phyloP scores from a whole-genome alignment of 37 sponge, comb jelly and placozoan genomes.

The Beroe ovata region DNA sequence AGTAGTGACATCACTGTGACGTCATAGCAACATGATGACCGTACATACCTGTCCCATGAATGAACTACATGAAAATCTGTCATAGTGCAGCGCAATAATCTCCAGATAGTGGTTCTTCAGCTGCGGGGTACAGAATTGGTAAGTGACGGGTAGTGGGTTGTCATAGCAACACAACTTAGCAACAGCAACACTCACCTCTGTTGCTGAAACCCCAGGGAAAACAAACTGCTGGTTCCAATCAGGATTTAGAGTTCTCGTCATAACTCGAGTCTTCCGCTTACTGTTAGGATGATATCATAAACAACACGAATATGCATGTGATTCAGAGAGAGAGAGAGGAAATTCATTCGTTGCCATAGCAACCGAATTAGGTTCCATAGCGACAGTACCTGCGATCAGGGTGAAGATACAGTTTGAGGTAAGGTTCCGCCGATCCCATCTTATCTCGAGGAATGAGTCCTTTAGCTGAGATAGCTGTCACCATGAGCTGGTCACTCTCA shows the following conservation, averaged over 20 bases:
- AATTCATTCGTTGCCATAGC: no score
- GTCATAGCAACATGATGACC: neutral
- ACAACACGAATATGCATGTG: neutral
- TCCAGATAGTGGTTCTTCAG: slow-evolving; percentile 66
- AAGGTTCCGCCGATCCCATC: slow-evolving; percentile 60
- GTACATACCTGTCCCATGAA: slow-evolving; percentile 60
- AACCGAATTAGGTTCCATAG: no score
- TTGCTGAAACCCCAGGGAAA: slow-evolving; percentile 24
- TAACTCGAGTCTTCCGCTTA: slow-evolving; percentile 27
- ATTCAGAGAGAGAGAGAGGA: no score
- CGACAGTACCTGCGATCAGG: slow-evolving; percentile 26
- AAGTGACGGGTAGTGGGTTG: no score
- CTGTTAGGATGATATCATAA: neutral
- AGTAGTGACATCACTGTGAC: neutral
- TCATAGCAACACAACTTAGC: no score
- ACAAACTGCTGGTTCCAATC: slow-evolving; percentile 59
- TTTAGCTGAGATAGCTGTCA: slow-evolving; percentile 61
- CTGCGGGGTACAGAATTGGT: neutral
- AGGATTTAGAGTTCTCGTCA: slow-evolving; percentile 35
- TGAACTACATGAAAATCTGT: slow-evolving; percentile 47
- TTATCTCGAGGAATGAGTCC: slow-evolving; percentile 55
- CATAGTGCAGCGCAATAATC: slow-evolving; percentile 55
- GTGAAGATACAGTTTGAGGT: slow-evolving; percentile 40
- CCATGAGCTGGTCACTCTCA: slow-evolving; percentile 60
- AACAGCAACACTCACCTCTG: slow-evolving; percentile 21